These are phyloP conservation scores for Philaenus spumarius DNA, from an alignment of 1,140 invertebrate genomes.

Conservation along the genomic window DNA sequence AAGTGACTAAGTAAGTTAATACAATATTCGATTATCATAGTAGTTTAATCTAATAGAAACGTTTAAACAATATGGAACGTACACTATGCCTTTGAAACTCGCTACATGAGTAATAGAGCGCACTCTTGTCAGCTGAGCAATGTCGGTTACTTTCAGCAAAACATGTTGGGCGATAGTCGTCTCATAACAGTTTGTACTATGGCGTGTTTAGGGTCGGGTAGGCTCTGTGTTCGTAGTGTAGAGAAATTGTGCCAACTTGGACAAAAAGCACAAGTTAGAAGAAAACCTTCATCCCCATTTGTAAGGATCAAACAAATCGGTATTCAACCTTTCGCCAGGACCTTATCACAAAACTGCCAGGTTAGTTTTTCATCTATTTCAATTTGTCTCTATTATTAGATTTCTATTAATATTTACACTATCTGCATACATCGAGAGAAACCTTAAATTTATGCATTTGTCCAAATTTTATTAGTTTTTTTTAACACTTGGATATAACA, in stretches of 20 bases:
- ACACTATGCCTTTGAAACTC: too few relatives aligned
- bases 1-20: too few relatives aligned
- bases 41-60: too few relatives aligned
- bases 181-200: constrained; percentile 62
- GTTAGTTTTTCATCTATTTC: constrained; percentile 37
- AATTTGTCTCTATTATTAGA: too few relatives aligned
- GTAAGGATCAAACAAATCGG: constrained; percentile 52
- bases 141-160: neutral
- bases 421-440: too few relatives aligned
- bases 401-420: too few relatives aligned
- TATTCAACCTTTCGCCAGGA: constrained; percentile 42
- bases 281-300: constrained; percentile 44
- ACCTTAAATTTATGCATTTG: too few relatives aligned
- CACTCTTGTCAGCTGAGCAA: neutral
- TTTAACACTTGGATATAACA: too few relatives aligned
- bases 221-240: constrained; percentile 65
- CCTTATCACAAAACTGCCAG: constrained; percentile 47
- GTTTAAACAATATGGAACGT: too few relatives aligned
- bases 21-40: too few relatives aligned
- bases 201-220: constrained; percentile 68
- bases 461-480: too few relatives aligned
- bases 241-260: constrained; percentile 69
- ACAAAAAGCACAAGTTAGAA: constrained; percentile 51
- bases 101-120: too few relatives aligned
- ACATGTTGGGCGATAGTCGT: constrained; percentile 21